phyloP scores from a whole-genome alignment of 2,113 vertebrate species.

The Mixornis gularis region DNA sequence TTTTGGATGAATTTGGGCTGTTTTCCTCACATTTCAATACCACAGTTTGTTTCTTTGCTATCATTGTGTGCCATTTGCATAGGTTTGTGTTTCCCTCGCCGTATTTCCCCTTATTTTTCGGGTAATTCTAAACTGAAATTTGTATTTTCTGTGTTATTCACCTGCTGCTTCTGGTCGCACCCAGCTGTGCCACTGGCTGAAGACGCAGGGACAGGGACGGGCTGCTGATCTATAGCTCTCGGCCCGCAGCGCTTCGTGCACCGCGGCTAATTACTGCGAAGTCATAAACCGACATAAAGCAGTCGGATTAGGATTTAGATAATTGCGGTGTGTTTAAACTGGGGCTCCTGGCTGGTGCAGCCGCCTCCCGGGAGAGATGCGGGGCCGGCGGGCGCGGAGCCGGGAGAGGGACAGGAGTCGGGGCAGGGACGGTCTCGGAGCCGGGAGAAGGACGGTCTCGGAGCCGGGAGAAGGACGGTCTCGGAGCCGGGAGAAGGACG shows the following conservation, averaged over 20 bases:
- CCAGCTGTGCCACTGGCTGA: not conserved
- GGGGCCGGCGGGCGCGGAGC: too few species aligned
- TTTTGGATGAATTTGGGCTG: not conserved
- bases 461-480: not conserved
- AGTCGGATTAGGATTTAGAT: not conserved
- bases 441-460: rapidly evolving
- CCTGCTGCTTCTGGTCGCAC: not conserved
- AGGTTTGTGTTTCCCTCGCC: not conserved
- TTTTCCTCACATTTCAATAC: not conserved
- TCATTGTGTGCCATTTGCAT: rapidly evolving
- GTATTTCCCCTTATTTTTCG: not conserved
- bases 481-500: rapidly evolving
- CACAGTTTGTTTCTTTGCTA: not conserved
- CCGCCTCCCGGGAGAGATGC: not conserved
- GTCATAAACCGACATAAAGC: not conserved
- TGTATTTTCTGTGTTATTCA: not conserved
- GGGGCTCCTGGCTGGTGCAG: not conserved
- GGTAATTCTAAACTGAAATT: not conserved
- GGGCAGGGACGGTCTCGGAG: rapidly evolving
- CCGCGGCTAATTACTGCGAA: not conserved
- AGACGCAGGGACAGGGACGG: not conserved
- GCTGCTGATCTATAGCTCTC: not conserved
- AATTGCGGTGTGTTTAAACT: not conserved
- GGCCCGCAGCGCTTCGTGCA: not conserved
- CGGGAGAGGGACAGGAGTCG: rapidly evolving